phyloP scores from a whole-genome alignment of 2,888 invertebrate species.

The Cynaeus angustus region DNA sequence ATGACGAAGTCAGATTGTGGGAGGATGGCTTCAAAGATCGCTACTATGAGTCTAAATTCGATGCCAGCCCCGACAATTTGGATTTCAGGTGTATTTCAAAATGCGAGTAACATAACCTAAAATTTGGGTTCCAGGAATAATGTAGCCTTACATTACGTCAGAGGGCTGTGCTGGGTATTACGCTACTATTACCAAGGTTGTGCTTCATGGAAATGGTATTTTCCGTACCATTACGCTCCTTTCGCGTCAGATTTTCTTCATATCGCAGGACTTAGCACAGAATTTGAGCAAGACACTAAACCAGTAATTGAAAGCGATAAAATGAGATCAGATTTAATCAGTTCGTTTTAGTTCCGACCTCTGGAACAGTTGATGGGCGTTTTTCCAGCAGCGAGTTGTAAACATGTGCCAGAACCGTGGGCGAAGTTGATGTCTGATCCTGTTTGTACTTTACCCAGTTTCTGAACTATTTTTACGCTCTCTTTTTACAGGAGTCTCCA shows the following conservation, averaged over 20 bases:
- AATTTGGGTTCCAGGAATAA: constrained; percentile 76
- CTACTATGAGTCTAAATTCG: constrained; percentile 97
- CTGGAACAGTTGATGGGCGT: constrained; percentile 99
- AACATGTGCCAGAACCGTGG: constrained; percentile 96
- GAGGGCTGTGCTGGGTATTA: constrained; percentile 98
- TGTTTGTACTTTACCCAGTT: constrained; percentile 73
- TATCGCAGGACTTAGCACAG: constrained; percentile 87
- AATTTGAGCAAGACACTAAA: constrained; percentile 90
- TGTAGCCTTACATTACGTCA: constrained; percentile 95
- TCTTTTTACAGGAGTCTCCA: constrained; percentile 82
- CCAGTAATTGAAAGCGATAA: constrained; percentile 77
- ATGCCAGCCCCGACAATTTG: constrained; percentile 82
- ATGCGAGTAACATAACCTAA: background rate
- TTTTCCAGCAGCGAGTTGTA: constrained; percentile 97
- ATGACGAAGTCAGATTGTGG: constrained; percentile 94
- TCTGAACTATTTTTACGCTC: constrained; percentile 16
- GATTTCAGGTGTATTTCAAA: constrained; percentile 81
- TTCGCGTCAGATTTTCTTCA: constrained; percentile 99
- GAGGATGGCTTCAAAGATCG: constrained; percentile 98
- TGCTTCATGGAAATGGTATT: constrained; percentile 99
- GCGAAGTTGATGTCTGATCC: constrained; percentile 93
- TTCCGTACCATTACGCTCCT: constrained; percentile 99
- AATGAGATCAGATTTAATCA: background rate
- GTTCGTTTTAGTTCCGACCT: constrained; percentile 86
- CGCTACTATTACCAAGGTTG: constrained; percentile 99